Percentiles rank a stretch among this genome's conserved stretches.
phyloP scores from a whole-genome alignment of 2,113 vertebrate species.

The Thalassoma bifasciatum region DNA sequence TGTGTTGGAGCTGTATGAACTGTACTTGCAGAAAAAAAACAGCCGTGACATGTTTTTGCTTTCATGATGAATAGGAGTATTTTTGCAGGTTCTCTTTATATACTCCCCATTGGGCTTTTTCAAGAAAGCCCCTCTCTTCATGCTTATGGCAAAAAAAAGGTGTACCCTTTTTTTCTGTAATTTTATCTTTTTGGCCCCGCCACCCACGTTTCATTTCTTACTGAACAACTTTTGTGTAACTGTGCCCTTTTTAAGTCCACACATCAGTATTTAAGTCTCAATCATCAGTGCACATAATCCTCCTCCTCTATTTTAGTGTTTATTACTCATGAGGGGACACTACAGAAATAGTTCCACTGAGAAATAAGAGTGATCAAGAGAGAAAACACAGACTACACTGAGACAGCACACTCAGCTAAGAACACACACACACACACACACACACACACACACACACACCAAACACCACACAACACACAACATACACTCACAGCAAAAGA shows the following conservation, averaged over 20 bases:
- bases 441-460: background rate
- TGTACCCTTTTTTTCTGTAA: background rate
- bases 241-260: background rate
- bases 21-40: conserved; percentile 13
- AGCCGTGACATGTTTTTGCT: background rate
- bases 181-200: conserved; percentile 4
- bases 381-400: conserved; percentile 14
- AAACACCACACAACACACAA: background rate
- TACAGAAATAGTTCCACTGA: conserved; percentile 24
- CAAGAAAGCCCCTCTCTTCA: background rate
- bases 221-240: background rate
- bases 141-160: background rate
- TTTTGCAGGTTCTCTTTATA: conserved; percentile 15
- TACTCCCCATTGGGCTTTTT: conserved; percentile 10
- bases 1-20: conserved; percentile 8
- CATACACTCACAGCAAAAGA: conserved; percentile 27
- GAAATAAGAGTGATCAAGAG: conserved; percentile 27
- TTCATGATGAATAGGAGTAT: conserved; percentile 30
- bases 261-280: conserved; percentile 14
- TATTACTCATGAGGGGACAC: conserved; percentile 27
- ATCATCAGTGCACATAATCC: conserved; percentile 3
- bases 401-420: conserved; percentile 16
- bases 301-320: conserved; percentile 13
- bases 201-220: background rate
- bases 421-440: conserved; percentile 19